phyloP scores from a whole-genome alignment of 2,113 vertebrate genomes.

The Colossoma macropomum region DNA sequence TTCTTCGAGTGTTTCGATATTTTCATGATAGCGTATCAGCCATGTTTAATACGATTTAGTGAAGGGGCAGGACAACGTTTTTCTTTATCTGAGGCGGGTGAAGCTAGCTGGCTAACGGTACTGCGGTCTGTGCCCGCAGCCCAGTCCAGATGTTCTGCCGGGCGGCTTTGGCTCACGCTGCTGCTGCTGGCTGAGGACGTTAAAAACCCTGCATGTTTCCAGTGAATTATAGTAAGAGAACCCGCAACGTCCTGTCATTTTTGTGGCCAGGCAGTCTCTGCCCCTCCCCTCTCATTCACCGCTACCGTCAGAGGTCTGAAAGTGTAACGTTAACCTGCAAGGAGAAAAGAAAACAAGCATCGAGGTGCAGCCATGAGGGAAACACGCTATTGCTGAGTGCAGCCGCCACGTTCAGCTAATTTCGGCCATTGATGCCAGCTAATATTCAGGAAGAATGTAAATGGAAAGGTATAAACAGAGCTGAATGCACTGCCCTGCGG shows the following conservation, averaged over 20 bases:
- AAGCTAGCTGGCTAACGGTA: conserved; percentile 66
- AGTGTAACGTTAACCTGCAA: neutral
- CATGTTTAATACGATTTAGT: conserved; percentile 21
- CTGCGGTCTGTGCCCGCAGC: conserved; percentile 7
- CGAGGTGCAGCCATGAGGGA: neutral
- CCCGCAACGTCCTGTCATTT: neutral
- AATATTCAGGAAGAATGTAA: neutral
- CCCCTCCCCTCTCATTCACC: conserved; percentile 9
- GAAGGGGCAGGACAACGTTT: conserved; percentile 40
- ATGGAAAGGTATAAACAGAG: neutral
- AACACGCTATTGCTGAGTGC: neutral
- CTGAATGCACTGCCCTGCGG: neutral
- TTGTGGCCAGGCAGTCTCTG: neutral
- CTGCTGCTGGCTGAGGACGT: conserved; percentile 42
- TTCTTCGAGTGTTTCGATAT: neutral
- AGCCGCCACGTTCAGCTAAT: neutral
- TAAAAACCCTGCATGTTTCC: neutral
- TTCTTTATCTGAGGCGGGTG: conserved; percentile 38
- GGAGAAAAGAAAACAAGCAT: neutral
- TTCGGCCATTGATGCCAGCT: no score
- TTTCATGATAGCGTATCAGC: conserved; percentile 8
- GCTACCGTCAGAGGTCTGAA: neutral
- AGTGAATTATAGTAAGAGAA: neutral
- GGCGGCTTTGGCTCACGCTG: conserved; percentile 46
- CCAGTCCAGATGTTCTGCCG: conserved; percentile 75